Evolutionary conservation across 1,140 invertebrate species (phyloP), one percentile per base, ranked within the genome.

Genomic region (Pygmarrhopalites habei): DNA sequence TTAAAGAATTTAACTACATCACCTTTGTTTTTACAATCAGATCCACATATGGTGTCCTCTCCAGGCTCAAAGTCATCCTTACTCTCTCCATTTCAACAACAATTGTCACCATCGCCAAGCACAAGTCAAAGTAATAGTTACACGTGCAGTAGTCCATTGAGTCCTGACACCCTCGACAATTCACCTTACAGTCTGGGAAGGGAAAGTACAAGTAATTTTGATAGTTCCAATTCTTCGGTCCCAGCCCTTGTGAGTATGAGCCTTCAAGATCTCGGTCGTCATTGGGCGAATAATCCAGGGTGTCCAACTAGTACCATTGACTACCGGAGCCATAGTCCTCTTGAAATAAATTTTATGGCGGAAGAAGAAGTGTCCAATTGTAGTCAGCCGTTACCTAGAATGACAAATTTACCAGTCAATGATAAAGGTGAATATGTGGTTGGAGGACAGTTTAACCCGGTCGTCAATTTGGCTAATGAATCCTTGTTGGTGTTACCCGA

Each of bases 21-120:
- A 17, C 62, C 62, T 3, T 28, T 60, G 23, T 65, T 65, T 15
- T 39, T 65, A 28, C 30, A 65, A 35, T 60, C 51, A 25, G 63
- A 65, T 56, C 63, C 57, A 12, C 35, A 56, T 19, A 60, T 60
- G 58, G 51, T 51, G 0, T 17, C 46, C 23, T 62, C 60, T 0
- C 60, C 60, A n/a, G 60, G 51, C 23, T 55, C 60, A 2, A 55
- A 43, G 32, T 62, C 60, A 41, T 62, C 60, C 15, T 51, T 62
- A 29, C n/a, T 62, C n/a, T 53, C 49, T 19, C 60, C 60, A 7
- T 62, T 62, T 43, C 60, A 62, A 44, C 25, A 28, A 32, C 29
- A 21, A 5, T 26, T 26, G 3, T 43, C 39, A 29, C 35, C 52
- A 29, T 35, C 23, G 51, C 4, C 17, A 41, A 12, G 30, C 17